Conservation (phyloP, 2,888 invertebrate genomes). For the Drosophila sordidula region DNA sequence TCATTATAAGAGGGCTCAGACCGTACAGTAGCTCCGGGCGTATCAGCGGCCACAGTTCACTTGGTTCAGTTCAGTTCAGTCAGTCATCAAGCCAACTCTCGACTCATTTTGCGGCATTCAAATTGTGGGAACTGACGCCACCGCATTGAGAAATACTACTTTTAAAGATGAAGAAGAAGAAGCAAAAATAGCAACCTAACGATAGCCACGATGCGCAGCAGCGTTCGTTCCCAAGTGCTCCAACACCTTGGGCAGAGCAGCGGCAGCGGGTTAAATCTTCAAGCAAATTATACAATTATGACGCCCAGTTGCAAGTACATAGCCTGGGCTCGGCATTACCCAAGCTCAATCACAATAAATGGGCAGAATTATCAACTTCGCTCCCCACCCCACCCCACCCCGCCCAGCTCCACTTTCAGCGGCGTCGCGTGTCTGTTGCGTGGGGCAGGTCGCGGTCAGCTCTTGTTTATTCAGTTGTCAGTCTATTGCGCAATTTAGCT, state of each 20-base stretch:
- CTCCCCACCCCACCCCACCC: too few species aligned
- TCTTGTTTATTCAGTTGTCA: constrained; percentile 59
- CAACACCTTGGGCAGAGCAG: constrained; percentile 47
- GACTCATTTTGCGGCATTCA: constrained; percentile 51
- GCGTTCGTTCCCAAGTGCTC: constrained; percentile 30
- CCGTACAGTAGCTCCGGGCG: constrained; percentile 54
- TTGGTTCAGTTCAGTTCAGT: constrained; percentile 48
- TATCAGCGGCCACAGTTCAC: constrained; percentile 50
- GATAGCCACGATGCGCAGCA: constrained; percentile 21
- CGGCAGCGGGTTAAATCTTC: constrained; percentile 43
- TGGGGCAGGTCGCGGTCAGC: constrained; percentile 73
- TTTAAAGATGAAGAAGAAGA: constrained; percentile 15
- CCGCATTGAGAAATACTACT: constrained; percentile 45
- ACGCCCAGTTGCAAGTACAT: constrained; percentile 32
- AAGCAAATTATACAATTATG: constrained; percentile 77
- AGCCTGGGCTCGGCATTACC: constrained; percentile 24
- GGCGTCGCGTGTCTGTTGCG: constrained; percentile 71
- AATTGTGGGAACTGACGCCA: constrained; percentile 62
- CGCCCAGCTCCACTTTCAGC: background rate
- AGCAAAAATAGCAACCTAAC: constrained; percentile 23
- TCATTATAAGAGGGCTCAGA: constrained; percentile 60
- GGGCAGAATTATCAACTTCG: constrained; percentile 31
- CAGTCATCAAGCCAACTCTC: constrained; percentile 59
- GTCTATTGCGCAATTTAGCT: constrained; percentile 57
- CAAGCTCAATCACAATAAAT: constrained; percentile 70